Evolutionary conservation across 2,113 vertebrate genomes (phyloP).

Genomic region (Clarias batrachus): DNA sequence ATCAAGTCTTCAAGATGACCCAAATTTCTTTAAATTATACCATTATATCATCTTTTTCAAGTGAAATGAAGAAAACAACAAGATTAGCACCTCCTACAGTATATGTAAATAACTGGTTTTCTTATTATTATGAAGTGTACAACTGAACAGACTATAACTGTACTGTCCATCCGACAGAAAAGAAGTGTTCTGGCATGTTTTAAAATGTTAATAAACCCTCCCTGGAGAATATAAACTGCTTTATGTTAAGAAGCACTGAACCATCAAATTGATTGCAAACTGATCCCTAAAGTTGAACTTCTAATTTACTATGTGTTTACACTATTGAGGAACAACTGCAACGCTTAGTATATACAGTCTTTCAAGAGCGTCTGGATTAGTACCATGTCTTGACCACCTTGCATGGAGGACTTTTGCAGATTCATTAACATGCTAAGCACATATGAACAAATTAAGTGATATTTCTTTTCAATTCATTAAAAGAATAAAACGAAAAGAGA

Average conservation of each 20-base stretch:
- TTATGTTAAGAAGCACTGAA: background rate
- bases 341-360: background rate
- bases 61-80: background rate
- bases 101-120: background rate
- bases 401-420: background rate
- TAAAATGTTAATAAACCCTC: background rate
- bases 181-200: background rate
- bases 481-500: background rate
- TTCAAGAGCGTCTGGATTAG: background rate
- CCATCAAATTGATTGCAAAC: background rate
- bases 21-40: background rate
- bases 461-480: background rate
- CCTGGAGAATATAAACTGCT: background rate
- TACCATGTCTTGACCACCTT: background rate
- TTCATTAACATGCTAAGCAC: background rate
- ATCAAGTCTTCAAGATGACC: background rate
- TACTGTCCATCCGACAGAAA: background rate
- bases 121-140: background rate
- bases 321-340: background rate
- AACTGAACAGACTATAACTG: background rate
- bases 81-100: background rate
- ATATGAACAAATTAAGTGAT: background rate
- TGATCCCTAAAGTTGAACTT: background rate
- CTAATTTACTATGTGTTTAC: background rate
- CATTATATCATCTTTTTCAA: background rate